These are phyloP conservation scores for Ostrea edulis DNA, from an alignment of 1,140 invertebrate genomes.

Conservation along the genomic window DNA sequence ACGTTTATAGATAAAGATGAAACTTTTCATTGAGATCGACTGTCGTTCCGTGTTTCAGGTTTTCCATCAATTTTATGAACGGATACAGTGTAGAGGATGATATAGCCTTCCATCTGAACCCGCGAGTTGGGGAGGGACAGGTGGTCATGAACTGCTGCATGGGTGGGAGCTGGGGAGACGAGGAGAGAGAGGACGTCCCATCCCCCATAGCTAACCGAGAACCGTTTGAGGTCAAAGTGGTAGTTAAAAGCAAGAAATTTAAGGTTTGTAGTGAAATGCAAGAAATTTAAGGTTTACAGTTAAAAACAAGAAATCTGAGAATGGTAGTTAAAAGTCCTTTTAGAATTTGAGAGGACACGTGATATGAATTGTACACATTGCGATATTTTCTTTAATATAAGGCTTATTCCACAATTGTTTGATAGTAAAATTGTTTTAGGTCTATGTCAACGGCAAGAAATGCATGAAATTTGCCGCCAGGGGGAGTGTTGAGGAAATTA, in stretches of 20 bases:
- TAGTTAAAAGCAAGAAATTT: conserved; percentile 85
- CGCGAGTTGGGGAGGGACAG: conserved; percentile 70
- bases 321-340: conserved; percentile 65
- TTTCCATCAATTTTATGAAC: conserved; percentile 68
- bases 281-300: conserved; percentile 86
- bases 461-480: conserved; percentile 63
- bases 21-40: background rate
- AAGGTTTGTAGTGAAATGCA: conserved; percentile 84
- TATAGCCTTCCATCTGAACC: conserved; percentile 89
- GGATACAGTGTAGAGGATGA: conserved; percentile 79
- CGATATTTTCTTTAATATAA: too few relatives aligned
- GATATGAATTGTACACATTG: too few relatives aligned
- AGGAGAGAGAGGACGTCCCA: conserved; percentile 82
- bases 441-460: conserved; percentile 68
- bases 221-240: conserved; percentile 88
- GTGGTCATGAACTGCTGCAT: conserved; percentile 88
- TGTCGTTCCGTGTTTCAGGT: conserved; percentile 50
- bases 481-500: conserved; percentile 65
- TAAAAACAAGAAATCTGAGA: conserved; percentile 86
- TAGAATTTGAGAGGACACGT: too few relatives aligned
- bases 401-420: too few relatives aligned
- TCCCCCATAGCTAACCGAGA: conserved; percentile 84
- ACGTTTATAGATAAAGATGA: background rate
- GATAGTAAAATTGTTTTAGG: conserved; percentile 46
- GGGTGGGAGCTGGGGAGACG: conserved; percentile 84